Base-by-base conservation (phyloP, 23 tunicate genomes). In the Halocynthia roretzi region DNA sequence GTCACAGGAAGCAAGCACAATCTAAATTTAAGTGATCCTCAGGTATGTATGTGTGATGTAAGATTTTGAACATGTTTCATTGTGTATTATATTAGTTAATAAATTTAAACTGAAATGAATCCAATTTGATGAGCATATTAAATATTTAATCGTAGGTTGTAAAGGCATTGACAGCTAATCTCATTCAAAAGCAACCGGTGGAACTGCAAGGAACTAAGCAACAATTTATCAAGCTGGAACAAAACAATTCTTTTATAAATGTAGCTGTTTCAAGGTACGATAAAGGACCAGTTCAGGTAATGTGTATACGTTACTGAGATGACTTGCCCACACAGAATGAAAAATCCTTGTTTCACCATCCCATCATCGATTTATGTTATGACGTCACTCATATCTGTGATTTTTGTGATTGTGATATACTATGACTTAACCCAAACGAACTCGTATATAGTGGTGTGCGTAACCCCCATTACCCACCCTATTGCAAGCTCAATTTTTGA, bases 91-190 rank as follows among this genome's bases (percentile, higher is more conserved):
- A 71, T 12, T 11, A 19, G 56, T 10, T 11, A 19, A 2, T 50
- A 10, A 31, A 31, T 31, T 31, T 31, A 31, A 31, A 31, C 44
- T 4, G 4, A 31, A 31, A 0, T 31, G 4, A 4, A 31, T 31
- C 44, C 44, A 31, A 31, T 31, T 31, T 31, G 44, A 31, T 1
- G 44, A 31, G 44, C 15, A 31, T 71, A 56, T 48, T 18, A 31
- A 15, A 15, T 68, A 15, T 68, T 22, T 19, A n/a, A 17, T 22
- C 54, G 7, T 54, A 70, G 52, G 78, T 79, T 40, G 84, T 82
- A 6, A 88, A 74, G 56, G 84, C 87, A 10, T 70, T 88, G 5
- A 86, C 95, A 8, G 70, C 87, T 11, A 88, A 80, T 18, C 73
- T 88, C 6, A 56, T 83, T 48, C 84, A 68, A 19, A 81, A 87